Conservation (phyloP, 2,888 invertebrate genomes). For the Timema cristinae region DNA sequence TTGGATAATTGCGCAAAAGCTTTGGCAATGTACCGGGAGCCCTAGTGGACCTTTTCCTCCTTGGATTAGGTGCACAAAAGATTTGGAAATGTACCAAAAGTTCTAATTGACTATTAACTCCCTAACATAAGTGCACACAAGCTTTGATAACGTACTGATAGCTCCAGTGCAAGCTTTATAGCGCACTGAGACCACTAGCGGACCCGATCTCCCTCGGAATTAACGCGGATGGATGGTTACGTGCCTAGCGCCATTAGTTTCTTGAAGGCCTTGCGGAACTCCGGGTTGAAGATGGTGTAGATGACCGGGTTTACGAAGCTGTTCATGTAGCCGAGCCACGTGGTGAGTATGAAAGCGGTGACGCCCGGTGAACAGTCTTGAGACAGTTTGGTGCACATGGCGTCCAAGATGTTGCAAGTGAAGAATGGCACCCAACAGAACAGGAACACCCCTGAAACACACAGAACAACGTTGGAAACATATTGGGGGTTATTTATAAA, state of each 20-base stretch:
- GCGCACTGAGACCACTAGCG: too few species aligned
- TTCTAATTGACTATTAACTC: too few species aligned
- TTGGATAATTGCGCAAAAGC: too few species aligned
- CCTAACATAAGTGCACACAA: too few species aligned
- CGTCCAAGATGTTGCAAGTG: constrained; percentile 95
- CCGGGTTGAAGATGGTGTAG: constrained; percentile 94
- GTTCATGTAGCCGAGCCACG: constrained; percentile 98
- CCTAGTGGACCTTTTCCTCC: too few species aligned
- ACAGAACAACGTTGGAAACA: too few species aligned
- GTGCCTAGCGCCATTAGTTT: constrained; percentile 73
- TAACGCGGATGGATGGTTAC: constrained; percentile 18
- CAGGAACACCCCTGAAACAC: constrained; percentile 86
- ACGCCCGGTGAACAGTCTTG: constrained; percentile 78
- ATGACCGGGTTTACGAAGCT: constrained; percentile 91
- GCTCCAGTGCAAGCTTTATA: too few species aligned
- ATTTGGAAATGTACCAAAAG: too few species aligned
- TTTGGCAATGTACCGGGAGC: too few species aligned
- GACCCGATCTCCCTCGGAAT: too few species aligned
- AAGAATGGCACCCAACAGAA: constrained; percentile 99
- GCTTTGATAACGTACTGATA: too few species aligned
- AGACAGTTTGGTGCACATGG: constrained; percentile 85
- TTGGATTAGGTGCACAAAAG: too few species aligned
- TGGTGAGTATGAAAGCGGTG: constrained; percentile 87
- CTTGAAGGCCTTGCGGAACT: constrained; percentile 97
- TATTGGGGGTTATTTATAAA: not conserved